Evolutionary conservation across 2,113 vertebrate genomes (phyloP).

Genomic region (Sialia sialis): DNA sequence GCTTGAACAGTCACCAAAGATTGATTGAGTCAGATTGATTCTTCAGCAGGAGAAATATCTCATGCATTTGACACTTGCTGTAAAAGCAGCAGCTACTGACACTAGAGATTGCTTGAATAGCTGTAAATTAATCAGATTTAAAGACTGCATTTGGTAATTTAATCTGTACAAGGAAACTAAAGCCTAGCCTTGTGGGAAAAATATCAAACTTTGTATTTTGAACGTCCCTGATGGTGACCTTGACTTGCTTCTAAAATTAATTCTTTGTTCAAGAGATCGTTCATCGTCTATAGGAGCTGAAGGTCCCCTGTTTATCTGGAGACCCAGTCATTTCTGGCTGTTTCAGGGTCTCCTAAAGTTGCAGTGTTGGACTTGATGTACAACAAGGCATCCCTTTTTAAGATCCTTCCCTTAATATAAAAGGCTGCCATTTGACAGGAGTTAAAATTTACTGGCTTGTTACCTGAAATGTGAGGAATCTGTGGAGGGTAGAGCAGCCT

Average conservation of each 20-base stretch:
- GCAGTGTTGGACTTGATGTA: background rate
- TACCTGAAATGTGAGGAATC: background rate
- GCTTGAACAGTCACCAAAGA: slow-evolving; percentile 4
- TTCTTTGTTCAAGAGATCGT: slow-evolving; percentile 33
- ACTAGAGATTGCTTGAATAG: slow-evolving; percentile 14
- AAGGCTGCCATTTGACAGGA: slow-evolving; percentile 12
- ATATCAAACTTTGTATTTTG: background rate
- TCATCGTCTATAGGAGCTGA: background rate
- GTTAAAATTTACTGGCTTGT: slow-evolving; percentile 30
- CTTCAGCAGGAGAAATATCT: slow-evolving; percentile 33
- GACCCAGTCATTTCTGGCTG: background rate
- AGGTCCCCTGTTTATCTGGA: background rate
- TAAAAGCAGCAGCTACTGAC: slow-evolving; percentile 19
- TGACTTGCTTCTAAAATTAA: slow-evolving; percentile 43
- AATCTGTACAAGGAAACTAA: slow-evolving; percentile 8
- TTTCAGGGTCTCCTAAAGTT: slow-evolving; percentile 10
- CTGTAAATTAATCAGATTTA: slow-evolving; percentile 60
- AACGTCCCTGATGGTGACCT: slow-evolving; percentile 15
- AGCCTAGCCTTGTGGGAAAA: background rate
- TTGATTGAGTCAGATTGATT: background rate
- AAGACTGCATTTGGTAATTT: slow-evolving; percentile 33
- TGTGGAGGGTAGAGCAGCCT: background rate
- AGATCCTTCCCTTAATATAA: background rate
- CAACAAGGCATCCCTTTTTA: background rate
- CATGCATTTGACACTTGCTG: slow-evolving; percentile 24